Percentiles rank a stretch among this genome's conserved stretches.
phyloP scores from a whole-genome alignment of 2,113 vertebrate species.

The Mus musculus region GRCm39 chr16:83082001-83082500 shows the following conservation, averaged over 20 bases:
- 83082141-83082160: neutral
- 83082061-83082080: neutral
- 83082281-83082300: neutral
- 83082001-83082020: neutral
- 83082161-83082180: neutral
- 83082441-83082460: rapidly evolving
- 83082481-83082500: no score
- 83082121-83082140: neutral
- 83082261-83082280: no score
- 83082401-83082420: neutral
- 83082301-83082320: neutral
- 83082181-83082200: no score
- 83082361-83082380: no score
- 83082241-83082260: no score
- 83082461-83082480: neutral
- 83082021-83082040: neutral
- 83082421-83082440: rapidly evolving
- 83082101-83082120: neutral
- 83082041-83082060: neutral
- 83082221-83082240: no score
- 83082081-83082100: neutral
- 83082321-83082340: neutral
- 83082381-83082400: neutral
- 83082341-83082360: neutral
- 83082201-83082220: no score